phyloP scores from a whole-genome alignment of 1,140 invertebrate genomes.

The Pseudomyrmex sp. region DNA sequence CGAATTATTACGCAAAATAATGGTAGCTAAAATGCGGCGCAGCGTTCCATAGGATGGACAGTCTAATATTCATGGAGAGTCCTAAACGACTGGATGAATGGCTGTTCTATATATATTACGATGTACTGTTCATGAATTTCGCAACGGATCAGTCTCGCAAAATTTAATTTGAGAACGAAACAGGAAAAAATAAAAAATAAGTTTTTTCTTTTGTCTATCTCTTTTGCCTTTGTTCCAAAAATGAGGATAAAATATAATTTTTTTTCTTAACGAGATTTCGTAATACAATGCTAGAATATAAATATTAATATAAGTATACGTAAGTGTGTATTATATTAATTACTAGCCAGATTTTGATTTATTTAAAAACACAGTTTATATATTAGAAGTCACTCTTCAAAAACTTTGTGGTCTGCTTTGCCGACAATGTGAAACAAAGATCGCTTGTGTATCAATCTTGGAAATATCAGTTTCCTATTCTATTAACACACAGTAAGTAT shows the following conservation, averaged over 20 bases:
- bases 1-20: constrained; percentile 64
- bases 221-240: background rate
- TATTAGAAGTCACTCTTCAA: background rate
- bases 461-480: background rate
- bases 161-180: background rate
- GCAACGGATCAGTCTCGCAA: background rate
- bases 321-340: background rate
- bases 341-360: background rate
- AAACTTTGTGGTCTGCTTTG: constrained; percentile 3
- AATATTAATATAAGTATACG: too few relatives aligned
- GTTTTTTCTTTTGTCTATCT: background rate
- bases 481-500: constrained; percentile 7
- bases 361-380: background rate
- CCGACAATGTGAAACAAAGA: background rate
- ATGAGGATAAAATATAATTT: background rate
- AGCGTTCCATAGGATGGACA: constrained; percentile 48
- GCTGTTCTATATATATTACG: constrained; percentile 46
- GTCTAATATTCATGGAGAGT: constrained; percentile 53
- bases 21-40: constrained; percentile 27
- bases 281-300: too few relatives aligned
- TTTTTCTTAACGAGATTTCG: background rate
- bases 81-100: constrained; percentile 55
- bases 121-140: constrained; percentile 53
- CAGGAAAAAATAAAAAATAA: background rate
- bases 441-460: background rate